Base-by-base conservation (phyloP, 2,113 vertebrate genomes). In the Opisthocomus hoazin region DNA sequence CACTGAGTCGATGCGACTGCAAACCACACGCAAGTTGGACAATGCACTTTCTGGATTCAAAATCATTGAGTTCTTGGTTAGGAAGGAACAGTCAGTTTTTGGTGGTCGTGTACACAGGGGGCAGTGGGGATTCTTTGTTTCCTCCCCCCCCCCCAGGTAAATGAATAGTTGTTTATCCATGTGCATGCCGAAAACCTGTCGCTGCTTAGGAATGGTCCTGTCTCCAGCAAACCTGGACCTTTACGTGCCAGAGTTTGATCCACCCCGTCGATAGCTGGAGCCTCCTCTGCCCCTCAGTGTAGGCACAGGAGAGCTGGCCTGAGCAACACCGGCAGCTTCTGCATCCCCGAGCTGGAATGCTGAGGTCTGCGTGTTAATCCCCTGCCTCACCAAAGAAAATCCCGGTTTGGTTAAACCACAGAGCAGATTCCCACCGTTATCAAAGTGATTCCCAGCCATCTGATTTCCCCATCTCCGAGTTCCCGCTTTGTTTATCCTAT, bases 401-500 rank as follows among this genome's bases (percentile, higher is more conserved):
- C 51, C 90, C 16, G 68, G 13, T 79, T 97, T 68, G n/a, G 50
- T 97, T 96, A 61, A 87, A 87, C 89, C 88, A 87, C 95, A 87
- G 86, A 93, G 92, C 96, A 89, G 93, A 84, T 97, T 65, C 96
- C 96, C 94, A 95, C 94, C 96, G 61, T 94, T 79, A 90, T 36
- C 96, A 87, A 90, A 97, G 96, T 96, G 63, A 96, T 97, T 87
- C 93, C 96, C 96, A 97, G 97, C 97, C 97, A 97, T 97, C 97
- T 97, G 97, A 97, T 96, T 96, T 91, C 91, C 81, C 97, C 95
- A 94, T 95, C 97, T 84, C 96, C 34, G 71, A 95, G 93, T 89
- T 95, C 95, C 93, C 65, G 97, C 97, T 97, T 96, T 93, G 96
- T 97, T 96, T 93, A 97, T 98, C 97, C 98, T 97, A 98, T 97